Conservation (phyloP, 2,113 vertebrate genomes). For the Ifrita kowaldi region DNA sequence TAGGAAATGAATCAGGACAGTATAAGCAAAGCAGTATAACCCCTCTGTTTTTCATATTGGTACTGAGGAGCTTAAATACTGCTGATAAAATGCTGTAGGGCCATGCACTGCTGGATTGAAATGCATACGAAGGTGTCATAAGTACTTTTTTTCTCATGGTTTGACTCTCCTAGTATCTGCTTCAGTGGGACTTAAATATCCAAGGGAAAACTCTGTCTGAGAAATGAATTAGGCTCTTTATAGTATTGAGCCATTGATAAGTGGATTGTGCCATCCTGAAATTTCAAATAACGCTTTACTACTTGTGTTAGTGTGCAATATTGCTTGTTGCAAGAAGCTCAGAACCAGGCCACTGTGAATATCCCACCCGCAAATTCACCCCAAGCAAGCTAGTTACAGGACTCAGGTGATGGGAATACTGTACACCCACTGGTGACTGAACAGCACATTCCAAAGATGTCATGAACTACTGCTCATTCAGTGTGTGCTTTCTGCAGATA, state of each 20-base stretch:
- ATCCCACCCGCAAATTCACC: neutral
- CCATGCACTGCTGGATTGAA: neutral
- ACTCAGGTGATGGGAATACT: neutral
- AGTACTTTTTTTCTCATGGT: neutral
- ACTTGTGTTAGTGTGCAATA: neutral
- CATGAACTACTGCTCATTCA: conserved; percentile 13
- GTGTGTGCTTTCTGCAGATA: neutral
- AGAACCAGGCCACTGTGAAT: neutral
- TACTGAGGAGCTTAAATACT: neutral
- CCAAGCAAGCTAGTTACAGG: neutral
- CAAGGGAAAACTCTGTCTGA: neutral
- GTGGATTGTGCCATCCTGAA: neutral
- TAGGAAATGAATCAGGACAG: neutral
- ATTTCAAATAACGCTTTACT: neutral
- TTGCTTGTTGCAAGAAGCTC: neutral
- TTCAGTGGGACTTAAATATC: neutral
- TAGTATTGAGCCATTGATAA: neutral
- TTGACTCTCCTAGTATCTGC: neutral
- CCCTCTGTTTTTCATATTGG: neutral
- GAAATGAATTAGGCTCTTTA: neutral
- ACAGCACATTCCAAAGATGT: neutral
- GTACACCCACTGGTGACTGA: neutral
- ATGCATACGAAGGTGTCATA: neutral
- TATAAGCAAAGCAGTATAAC: neutral
- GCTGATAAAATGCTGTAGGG: neutral